Evolutionary conservation across 1,140 invertebrate genomes (phyloP).

Genomic region (Nixonia krombeini): DNA sequence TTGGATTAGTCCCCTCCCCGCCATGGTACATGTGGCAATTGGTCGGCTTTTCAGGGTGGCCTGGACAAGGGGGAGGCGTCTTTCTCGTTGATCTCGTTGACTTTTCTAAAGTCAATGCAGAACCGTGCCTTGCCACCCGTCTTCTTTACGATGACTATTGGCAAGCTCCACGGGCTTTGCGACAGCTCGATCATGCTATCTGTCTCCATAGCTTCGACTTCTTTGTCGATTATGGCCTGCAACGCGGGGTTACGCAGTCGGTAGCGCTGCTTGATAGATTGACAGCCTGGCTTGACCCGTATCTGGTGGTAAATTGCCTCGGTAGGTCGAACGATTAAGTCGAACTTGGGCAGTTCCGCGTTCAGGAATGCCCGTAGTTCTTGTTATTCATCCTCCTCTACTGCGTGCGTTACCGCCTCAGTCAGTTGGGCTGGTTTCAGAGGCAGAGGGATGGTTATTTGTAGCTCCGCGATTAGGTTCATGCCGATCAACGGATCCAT

Average conservation of each 20-base stretch:
- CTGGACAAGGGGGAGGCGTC: slow-evolving; percentile 11
- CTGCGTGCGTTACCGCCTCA: too few species aligned
- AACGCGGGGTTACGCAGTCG: slow-evolving; percentile 16
- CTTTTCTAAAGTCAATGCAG: too few species aligned
- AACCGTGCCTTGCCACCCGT: slow-evolving; percentile 56
- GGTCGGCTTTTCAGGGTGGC: slow-evolving; percentile 9
- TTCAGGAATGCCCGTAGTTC: too few species aligned
- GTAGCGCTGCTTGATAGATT: slow-evolving; percentile 16
- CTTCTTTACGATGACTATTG: slow-evolving; percentile 72
- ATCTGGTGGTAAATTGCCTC: too few species aligned
- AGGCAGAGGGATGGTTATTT: too few species aligned
- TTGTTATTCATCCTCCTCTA: too few species aligned
- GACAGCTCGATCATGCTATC: slow-evolving; percentile 62
- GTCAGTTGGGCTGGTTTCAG: too few species aligned
- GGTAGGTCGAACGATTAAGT: too few species aligned
- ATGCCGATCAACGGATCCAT: too few species aligned
- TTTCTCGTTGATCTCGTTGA: slow-evolving; percentile 1
- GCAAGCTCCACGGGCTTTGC: slow-evolving; percentile 65
- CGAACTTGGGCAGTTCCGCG: too few species aligned
- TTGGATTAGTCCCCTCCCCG: slow-evolving; percentile 49
- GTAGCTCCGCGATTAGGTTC: too few species aligned
- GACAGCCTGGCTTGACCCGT: too few species aligned
- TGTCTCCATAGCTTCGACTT: slow-evolving; percentile 42
- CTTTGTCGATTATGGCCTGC: not conserved
- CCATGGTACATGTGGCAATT: slow-evolving; percentile 8